A percentile compares a stretch with the other conserved stretches of the same genome.
Evolutionary conservation across 1,140 invertebrate genomes (phyloP).

Genomic region (Papilio machaon): DNA sequence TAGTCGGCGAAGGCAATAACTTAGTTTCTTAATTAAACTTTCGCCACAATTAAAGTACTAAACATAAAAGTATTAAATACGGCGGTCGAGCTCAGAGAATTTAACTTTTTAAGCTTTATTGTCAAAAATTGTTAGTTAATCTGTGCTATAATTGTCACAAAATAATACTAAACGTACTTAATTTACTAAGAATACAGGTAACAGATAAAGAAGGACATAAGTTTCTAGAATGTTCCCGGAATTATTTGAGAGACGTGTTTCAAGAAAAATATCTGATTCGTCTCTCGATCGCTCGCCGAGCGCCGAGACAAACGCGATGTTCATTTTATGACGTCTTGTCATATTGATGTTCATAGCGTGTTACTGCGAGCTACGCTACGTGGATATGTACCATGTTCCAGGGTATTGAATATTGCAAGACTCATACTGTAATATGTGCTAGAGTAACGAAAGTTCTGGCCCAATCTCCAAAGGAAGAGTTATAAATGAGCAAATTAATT

Average conservation of each 20-base stretch:
- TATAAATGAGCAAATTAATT: no score
- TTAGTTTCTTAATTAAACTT: constrained; percentile 21
- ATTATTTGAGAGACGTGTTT: constrained; percentile 3
- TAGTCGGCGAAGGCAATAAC: constrained; percentile 1
- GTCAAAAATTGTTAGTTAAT: not conserved
- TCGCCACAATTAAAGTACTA: not conserved
- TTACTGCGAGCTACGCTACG: not conserved
- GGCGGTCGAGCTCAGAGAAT: not conserved
- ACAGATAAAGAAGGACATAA: not conserved
- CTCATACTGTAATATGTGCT: no score
- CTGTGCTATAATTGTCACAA: not conserved
- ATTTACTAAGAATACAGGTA: not conserved
- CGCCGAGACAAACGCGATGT: not conserved
- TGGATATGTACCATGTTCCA: not conserved
- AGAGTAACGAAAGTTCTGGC: no score
- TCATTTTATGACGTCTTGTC: not conserved
- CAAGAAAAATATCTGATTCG: not conserved
- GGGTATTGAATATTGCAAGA: not conserved
- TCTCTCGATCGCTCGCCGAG: not conserved
- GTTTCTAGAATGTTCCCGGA: not conserved
- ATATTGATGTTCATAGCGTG: not conserved
- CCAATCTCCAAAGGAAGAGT: no score
- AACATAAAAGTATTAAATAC: constrained; percentile 4
- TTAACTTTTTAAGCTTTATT: not conserved
- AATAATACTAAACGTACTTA: no score